Conservation (phyloP, 2,113 vertebrate genomes). For the Pogonocichla stellata region DNA sequence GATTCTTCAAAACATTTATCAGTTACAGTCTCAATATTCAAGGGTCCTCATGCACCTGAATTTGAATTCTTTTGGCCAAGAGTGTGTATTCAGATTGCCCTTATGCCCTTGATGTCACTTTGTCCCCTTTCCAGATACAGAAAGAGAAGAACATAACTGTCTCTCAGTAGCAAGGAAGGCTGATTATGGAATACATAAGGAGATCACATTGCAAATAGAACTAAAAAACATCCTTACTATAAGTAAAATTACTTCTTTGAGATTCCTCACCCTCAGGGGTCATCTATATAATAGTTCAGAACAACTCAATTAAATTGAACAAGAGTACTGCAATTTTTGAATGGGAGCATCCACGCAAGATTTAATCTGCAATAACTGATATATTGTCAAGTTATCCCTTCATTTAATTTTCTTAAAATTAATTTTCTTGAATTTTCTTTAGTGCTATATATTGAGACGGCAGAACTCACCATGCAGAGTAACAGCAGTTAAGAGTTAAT, state of each 20-base stretch:
- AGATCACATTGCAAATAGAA: slow-evolving; percentile 11
- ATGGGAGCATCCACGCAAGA: not conserved
- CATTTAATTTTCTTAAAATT: not conserved
- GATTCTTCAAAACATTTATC: not conserved
- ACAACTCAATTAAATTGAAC: not conserved
- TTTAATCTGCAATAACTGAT: not conserved
- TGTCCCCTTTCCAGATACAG: slow-evolving; percentile 59
- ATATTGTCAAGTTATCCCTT: not conserved
- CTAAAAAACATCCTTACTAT: not conserved
- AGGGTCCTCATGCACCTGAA: slow-evolving; percentile 39
- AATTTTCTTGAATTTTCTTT: not conserved
- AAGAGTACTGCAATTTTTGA: not conserved
- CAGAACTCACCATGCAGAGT: not conserved
- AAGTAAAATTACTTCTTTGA: not conserved
- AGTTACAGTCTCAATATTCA: slow-evolving; percentile 31
- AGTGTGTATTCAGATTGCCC: slow-evolving; percentile 38
- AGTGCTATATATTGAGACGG: not conserved
- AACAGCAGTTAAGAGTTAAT: not conserved
- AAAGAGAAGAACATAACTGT: slow-evolving; percentile 61
- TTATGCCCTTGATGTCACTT: slow-evolving; percentile 51
- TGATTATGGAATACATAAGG: slow-evolving; percentile 15
- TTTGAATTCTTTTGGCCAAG: slow-evolving; percentile 55
- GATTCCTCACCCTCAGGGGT: not conserved
- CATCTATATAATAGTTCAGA: not conserved
- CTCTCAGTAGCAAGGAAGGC: slow-evolving; percentile 30